Conservation (phyloP, 2,797 vertebrate species). For the Myotis planiceps region DNA sequence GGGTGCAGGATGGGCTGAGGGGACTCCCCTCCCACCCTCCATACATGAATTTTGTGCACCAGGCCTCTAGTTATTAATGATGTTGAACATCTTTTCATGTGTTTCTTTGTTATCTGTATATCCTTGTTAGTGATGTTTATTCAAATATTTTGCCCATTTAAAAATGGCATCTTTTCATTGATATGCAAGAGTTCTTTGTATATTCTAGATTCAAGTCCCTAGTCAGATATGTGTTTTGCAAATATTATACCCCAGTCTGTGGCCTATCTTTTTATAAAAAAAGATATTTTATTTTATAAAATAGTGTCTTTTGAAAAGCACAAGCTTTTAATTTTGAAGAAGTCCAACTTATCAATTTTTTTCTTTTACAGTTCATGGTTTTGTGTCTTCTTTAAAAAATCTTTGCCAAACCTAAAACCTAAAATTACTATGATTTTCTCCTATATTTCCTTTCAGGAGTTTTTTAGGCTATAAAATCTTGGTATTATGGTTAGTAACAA, state of each 20-base stretch:
- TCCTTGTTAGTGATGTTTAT: neutral
- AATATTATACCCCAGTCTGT: neutral
- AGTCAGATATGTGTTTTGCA: neutral
- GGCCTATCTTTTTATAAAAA: neutral
- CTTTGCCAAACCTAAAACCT: neutral
- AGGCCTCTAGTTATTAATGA: neutral
- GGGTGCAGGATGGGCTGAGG: too few species aligned
- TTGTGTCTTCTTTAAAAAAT: slow-evolving; percentile 8
- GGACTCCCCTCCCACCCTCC: too few species aligned
- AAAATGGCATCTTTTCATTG: neutral
- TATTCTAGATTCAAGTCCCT: neutral
- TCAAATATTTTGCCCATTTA: neutral
- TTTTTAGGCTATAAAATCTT: neutral
- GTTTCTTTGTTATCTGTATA: neutral
- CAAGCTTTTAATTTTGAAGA: slow-evolving; percentile 17
- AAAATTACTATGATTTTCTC: neutral
- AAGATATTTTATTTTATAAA: neutral
- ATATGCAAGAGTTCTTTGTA: neutral
- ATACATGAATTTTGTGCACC: too few species aligned
- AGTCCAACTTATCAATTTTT: neutral
- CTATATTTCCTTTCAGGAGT: neutral
- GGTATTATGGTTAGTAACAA: neutral
- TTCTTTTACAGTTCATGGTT: neutral
- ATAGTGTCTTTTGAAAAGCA: neutral
- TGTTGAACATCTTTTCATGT: neutral